A percentile compares a stretch with the other conserved stretches of the same genome.
Evolutionary conservation across 1,140 invertebrate species (phyloP).

Genomic region (Pseudomyrmex cubaensis): DNA sequence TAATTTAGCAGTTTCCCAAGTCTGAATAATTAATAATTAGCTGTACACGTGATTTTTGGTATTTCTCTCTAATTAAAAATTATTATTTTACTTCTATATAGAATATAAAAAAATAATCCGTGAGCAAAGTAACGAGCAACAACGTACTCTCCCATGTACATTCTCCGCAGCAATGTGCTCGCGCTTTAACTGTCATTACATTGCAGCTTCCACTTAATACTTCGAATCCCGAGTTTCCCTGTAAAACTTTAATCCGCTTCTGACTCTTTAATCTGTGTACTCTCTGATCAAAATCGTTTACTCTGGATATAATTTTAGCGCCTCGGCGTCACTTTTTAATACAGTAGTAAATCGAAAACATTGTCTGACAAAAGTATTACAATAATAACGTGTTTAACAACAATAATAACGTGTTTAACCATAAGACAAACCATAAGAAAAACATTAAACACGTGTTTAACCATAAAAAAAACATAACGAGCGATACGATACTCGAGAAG

Average conservation of each 20-base stretch:
- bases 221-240: neutral
- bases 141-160: neutral
- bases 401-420: neutral
- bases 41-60: no score
- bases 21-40: neutral
- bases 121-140: neutral
- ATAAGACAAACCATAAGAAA: neutral
- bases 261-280: conserved; percentile 7
- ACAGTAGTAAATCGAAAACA: neutral
- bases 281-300: conserved; percentile 15
- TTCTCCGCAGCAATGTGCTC: neutral
- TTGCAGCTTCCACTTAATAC: conserved; percentile 36
- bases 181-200: conserved; percentile 19
- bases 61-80: neutral
- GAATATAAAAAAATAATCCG: neutral
- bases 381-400: neutral
- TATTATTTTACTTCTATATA: neutral
- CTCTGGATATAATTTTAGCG: neutral
- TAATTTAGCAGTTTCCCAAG: neutral
- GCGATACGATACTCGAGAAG: conserved; percentile 12
- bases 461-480: neutral
- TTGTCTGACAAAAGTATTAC: neutral
- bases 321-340: no score
- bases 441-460: neutral
- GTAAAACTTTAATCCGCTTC: conserved; percentile 13